phyloP scores from a whole-genome alignment of 2,888 invertebrate genomes.

The Leucophenga montana region DNA sequence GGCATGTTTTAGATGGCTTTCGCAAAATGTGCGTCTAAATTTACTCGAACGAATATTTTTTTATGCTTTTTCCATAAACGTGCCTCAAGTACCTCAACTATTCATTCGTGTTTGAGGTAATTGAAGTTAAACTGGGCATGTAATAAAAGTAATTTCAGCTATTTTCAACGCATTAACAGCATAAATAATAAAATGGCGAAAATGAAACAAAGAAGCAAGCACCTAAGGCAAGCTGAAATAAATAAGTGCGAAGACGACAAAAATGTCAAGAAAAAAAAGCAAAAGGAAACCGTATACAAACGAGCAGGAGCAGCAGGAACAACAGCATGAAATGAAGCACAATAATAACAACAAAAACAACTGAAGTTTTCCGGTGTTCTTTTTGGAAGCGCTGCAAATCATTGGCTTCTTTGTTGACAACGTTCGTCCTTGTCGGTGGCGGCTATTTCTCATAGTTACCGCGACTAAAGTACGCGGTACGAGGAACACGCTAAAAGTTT shows the following conservation, averaged over 20 bases:
- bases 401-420: neutral
- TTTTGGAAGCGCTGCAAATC: neutral
- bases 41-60: too few species aligned
- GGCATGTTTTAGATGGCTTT: too few species aligned
- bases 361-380: neutral
- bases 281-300: neutral
- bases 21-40: too few species aligned
- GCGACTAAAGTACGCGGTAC: too few species aligned
- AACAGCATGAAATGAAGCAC: neutral
- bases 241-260: conserved; percentile 35
- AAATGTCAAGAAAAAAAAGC: conserved; percentile 54
- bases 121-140: conserved; percentile 68
- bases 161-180: conserved; percentile 65
- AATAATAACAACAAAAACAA: neutral
- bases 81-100: too few species aligned
- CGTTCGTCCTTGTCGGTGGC: neutral
- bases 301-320: neutral
- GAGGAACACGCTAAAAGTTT: too few species aligned
- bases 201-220: neutral
- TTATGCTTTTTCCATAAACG: too few species aligned
- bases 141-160: conserved; percentile 68
- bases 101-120: conserved; percentile 43
- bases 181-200: conserved; percentile 56
- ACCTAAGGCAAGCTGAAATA: neutral
- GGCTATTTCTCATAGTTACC: neutral